Evolutionary conservation across 2,113 vertebrate genomes (phyloP), one percentile per base, ranked within the genome.

Genomic region (Silurus asotus): DNA sequence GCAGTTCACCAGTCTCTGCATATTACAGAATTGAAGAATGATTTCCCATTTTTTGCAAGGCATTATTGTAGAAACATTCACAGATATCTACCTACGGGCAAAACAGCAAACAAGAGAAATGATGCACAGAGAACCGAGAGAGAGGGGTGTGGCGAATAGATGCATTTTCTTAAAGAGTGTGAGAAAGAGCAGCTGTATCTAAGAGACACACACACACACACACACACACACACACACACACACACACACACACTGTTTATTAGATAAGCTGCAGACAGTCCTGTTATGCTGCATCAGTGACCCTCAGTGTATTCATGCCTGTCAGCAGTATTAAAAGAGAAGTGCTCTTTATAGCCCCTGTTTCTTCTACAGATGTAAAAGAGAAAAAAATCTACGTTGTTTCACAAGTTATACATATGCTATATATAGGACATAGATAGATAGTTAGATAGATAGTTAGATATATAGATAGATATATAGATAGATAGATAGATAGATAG

Each of bases 101-200:
- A 53, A 51, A 28, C 20, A 64, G 65, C 48, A 70, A 75, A 59
- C 78, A 49, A 62, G 7, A 55, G 23, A 80, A 53, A 5, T 58
- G 80, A 79, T 82, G 23, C 79, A 70, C 59, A 13, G 77, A 51
- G 61, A 87, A 78, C 25, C 8, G 81, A 87, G 37, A 82, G 53
- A 20, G 23, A 69, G 25, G 45, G 65, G 80, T 65, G 28, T 51
- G 80, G 80, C 59, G 23, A 49, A 20, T 49, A 62, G 11, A 65
- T 10, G 25, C 9, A 49, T 70, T 19, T 70, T 70, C 25, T 15
- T 70, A 86, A 56, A 62, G 25, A 88, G 1, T 67, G 13, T 70
- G 86, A 87, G 86, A 62, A 48, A 5, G 59, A 89, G 70, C 19
- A 20, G 2, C 9, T n/a, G 14, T 61, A 75, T 72, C 13, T 11